Conservation (phyloP, 2,113 vertebrate species). For the Rhineura floridana region DNA sequence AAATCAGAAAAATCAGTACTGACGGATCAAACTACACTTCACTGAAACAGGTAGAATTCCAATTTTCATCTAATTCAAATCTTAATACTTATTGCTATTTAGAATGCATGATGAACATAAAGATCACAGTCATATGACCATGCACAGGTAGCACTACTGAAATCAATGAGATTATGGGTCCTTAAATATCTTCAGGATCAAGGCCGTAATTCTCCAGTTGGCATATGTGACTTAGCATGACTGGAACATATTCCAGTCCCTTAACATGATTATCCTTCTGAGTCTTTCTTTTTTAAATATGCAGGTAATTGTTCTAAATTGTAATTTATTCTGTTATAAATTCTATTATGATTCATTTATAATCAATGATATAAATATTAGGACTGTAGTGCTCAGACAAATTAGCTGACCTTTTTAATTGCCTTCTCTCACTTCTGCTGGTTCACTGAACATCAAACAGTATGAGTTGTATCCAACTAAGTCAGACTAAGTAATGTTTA, state of each 20-base stretch:
- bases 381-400: background rate
- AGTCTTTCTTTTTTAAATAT: background rate
- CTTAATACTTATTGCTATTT: background rate
- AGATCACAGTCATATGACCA: background rate
- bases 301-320: background rate
- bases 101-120: background rate
- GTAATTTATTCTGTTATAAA: background rate
- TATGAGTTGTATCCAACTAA: too few relatives aligned
- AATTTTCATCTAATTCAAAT: constrained; percentile 41
- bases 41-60: constrained; percentile 90
- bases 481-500: too few relatives aligned
- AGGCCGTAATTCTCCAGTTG: background rate
- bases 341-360: background rate
- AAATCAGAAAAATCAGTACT: constrained; percentile 96
- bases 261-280: background rate
- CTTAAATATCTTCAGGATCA: background rate
- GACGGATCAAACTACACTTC: constrained; percentile 98
- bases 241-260: background rate
- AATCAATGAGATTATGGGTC: background rate
- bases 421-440: too few relatives aligned
- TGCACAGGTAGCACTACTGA: background rate
- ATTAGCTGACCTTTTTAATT: background rate
- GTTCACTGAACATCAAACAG: too few relatives aligned
- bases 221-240: background rate
- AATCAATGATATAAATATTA: background rate